Evolutionary conservation across 2,113 vertebrate genomes (phyloP).

Genomic region (Syngnathoides biaculeatus): DNA sequence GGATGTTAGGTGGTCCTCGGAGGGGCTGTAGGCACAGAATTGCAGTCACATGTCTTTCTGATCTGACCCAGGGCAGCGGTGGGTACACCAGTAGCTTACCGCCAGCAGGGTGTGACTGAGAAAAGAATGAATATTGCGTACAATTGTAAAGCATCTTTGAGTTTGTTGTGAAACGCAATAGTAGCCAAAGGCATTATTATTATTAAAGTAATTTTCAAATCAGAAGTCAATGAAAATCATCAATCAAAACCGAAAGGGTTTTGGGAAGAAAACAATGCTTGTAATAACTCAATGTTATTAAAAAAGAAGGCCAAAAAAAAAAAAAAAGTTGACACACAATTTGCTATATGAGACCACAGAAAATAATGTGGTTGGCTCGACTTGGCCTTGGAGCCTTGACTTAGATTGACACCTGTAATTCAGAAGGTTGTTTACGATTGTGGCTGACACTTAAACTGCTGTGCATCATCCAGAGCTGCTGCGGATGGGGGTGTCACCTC

Average conservation of each 20-base stretch:
- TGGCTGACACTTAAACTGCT: not conserved
- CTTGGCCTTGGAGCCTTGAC: not conserved
- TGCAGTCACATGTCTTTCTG: no score
- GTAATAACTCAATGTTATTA: not conserved
- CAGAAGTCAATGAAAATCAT: no score
- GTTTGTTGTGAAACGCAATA: no score
- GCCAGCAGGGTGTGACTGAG: no score
- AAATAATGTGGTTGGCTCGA: not conserved
- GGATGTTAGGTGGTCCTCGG: no score
- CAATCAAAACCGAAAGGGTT: not conserved
- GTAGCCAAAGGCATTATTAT: no score
- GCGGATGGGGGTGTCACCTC: not conserved
- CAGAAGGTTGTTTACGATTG: not conserved
- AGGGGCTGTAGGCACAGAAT: no score
- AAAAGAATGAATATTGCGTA: no score
- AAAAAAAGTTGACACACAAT: not conserved
- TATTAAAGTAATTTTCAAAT: no score
- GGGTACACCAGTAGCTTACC: no score
- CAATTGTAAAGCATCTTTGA: no score
- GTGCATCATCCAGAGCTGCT: not conserved
- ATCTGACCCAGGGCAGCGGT: no score
- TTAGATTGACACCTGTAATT: not conserved
- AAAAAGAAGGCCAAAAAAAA: not conserved
- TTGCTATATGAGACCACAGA: not conserved
- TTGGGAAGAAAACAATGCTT: not conserved